Evolutionary conservation across 1,140 invertebrate genomes (phyloP).

Genomic region (Drosophila albomicans): DNA sequence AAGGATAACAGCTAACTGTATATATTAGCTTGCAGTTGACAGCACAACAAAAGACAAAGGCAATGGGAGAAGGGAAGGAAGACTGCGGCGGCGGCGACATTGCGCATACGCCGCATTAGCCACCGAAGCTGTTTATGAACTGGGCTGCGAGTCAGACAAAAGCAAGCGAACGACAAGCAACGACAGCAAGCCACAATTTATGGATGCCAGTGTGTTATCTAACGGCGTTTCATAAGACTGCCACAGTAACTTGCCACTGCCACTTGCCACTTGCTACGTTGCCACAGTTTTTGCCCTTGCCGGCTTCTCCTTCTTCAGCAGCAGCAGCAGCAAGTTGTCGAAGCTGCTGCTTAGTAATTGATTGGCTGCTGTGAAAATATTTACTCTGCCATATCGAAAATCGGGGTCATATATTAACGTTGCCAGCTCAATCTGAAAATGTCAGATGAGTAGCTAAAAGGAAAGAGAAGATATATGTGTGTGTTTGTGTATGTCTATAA

Average conservation of each 20-base stretch:
- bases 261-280: no score
- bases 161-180: conserved; percentile 39
- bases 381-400: conserved; percentile 39
- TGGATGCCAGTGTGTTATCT: conserved; percentile 73
- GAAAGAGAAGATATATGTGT: background rate
- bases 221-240: conserved; percentile 56
- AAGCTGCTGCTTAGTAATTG: conserved; percentile 52
- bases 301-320: background rate
- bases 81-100: conserved; percentile 24
- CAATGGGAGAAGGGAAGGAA: conserved; percentile 15
- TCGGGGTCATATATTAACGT: conserved; percentile 35
- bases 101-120: conserved; percentile 56
- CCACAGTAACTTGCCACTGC: conserved; percentile 5
- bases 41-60: conserved; percentile 37
- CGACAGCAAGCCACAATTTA: conserved; percentile 62
- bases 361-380: conserved; percentile 61
- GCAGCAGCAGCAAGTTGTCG: background rate
- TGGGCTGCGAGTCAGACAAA: conserved; percentile 41
- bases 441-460: background rate
- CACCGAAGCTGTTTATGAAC: conserved; percentile 50
- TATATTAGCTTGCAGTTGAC: conserved; percentile 32
- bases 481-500: background rate
- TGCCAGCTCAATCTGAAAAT: conserved; percentile 41
- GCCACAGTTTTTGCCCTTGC: background rate
- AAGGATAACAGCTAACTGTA: background rate